Evolutionary conservation across 2,888 invertebrate genomes (phyloP), one percentile per base, ranked within the genome.

Genomic region (Molorchus minor): DNA sequence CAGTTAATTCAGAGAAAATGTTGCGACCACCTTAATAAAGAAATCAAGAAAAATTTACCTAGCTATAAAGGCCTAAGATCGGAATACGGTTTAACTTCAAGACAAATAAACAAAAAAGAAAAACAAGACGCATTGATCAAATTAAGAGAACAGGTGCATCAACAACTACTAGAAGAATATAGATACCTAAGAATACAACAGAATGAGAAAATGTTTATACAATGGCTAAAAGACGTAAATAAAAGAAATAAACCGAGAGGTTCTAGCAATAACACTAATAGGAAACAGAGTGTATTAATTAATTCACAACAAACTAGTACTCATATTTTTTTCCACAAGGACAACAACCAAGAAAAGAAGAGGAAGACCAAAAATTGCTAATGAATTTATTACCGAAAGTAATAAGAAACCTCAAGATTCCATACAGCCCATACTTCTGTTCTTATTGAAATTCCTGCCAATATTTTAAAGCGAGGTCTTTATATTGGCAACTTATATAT

Each of bases 141-240:
- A 61, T 72, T 80, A 20, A 80, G 77, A 44, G 81, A 83, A 69
- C 74, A 80, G 44, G 81, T 82, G 63, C 75, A 80, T 7, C 77
- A 77, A 35, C 80, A 81, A 72, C 78, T 83, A 72, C 75, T 82
- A 52, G 82, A 76, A 43, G 79, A 79, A 57, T 78, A 76, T 62
- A 74, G 73, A 54, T 64, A 68, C 40, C 63, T 76, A 53, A 77
- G 72, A 58, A 71, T 75, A 16, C 72, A 79, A 67, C 77, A 84
- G 61, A 85, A 85, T 71, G 85, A 85, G 70, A 76, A 80, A 35
- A 83, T 84, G 38, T 85, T 85, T 56, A 81, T 81, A 41, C 83
- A 82, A 25, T 85, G 85, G 85, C 73, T 85, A 44, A 81, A 81
- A 63, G 75, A 77, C 21, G 65, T 79, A 5, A 67, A 76, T 1